These are phyloP conservation scores for Anastrepha ludens DNA, from an alignment of 1,140 invertebrate genomes.

Conservation along the genomic window DNA sequence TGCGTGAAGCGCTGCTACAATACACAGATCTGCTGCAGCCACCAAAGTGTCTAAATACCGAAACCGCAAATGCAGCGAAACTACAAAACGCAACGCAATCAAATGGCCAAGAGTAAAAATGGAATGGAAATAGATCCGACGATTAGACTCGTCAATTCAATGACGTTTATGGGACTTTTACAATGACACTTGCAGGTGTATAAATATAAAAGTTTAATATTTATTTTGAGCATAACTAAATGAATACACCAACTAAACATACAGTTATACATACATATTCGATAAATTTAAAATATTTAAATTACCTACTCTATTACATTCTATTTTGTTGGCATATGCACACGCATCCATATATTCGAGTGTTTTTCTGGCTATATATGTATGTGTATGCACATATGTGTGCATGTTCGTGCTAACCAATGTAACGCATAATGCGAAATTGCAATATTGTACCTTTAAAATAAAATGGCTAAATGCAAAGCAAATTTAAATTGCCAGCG, in stretches of 20 bases:
- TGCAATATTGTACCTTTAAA: neutral
- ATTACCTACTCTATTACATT: neutral
- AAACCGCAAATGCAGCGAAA: constrained; percentile 17
- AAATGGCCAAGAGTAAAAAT: constrained; percentile 69
- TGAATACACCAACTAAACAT: neutral
- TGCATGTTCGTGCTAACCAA: neutral
- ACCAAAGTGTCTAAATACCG: constrained; percentile 72
- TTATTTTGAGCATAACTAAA: constrained; percentile 26
- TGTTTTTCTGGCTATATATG: neutral
- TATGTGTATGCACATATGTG: neutral
- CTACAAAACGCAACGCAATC: constrained; percentile 63
- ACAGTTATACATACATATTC: constrained; percentile 8
- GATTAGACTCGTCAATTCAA: constrained; percentile 36
- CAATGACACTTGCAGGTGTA: constrained; percentile 16
- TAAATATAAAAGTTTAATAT: constrained; percentile 51
- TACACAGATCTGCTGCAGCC: constrained; percentile 90
- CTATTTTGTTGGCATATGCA: neutral
- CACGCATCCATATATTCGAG: neutral
- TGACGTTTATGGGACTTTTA: constrained; percentile 36
- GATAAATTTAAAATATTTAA: neutral
- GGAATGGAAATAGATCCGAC: neutral
- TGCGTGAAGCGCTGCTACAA: constrained; percentile 90
- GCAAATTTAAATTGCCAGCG: neutral
- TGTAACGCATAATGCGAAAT: neutral
- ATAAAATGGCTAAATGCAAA: neutral